Conservation (phyloP, 2,797 vertebrate genomes). For the Remorina albescens region DNA sequence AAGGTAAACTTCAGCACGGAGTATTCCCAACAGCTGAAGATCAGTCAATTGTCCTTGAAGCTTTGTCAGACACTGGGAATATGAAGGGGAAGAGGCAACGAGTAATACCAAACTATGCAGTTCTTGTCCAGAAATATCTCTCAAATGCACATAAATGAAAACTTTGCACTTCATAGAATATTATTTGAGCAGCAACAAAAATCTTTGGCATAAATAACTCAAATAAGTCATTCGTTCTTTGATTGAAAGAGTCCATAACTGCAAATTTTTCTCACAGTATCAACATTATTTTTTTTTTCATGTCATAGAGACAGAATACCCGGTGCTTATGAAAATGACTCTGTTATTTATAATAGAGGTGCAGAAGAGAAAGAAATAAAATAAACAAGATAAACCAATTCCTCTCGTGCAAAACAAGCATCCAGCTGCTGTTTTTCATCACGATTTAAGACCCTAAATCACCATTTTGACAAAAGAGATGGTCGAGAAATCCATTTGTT, state of each 20-base stretch:
- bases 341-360: slow-evolving; percentile 20
- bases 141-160: background rate
- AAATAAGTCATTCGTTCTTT: slow-evolving; percentile 1
- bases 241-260: background rate
- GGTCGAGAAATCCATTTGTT: slow-evolving; percentile 30
- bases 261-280: background rate
- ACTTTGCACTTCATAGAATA: slow-evolving; percentile 13
- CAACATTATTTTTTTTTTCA: background rate
- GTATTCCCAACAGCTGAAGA: slow-evolving; percentile 1
- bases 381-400: slow-evolving; percentile 2
- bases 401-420: slow-evolving; percentile 7
- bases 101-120: slow-evolving; percentile 3
- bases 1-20: slow-evolving; percentile 26
- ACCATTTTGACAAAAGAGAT: slow-evolving; percentile 26
- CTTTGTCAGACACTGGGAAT: slow-evolving; percentile 39
- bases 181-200: background rate
- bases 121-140: background rate
- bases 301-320: background rate
- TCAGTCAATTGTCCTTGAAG: slow-evolving; percentile 21
- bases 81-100: slow-evolving; percentile 10
- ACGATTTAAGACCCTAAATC: slow-evolving; percentile 3
- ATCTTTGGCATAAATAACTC: too few relatives aligned
- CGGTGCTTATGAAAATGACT: slow-evolving; percentile 13
- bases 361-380: slow-evolving; percentile 13
- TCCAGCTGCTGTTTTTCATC: slow-evolving; percentile 18